Evolutionary conservation across 1,140 invertebrate species (phyloP).

Genomic region (Microplitis demolitor): DNA sequence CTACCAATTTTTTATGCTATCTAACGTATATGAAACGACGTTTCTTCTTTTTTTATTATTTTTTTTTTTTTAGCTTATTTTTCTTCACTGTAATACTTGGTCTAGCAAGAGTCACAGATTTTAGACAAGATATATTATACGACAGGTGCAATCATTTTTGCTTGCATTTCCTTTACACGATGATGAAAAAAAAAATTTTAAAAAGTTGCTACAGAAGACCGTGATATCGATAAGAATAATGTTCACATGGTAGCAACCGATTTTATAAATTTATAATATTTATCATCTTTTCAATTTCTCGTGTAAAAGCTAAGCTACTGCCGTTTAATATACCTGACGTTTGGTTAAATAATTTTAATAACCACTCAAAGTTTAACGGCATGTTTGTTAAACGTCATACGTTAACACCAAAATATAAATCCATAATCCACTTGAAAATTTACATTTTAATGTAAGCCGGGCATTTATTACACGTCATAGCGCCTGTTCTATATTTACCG

Average conservation of each 20-base stretch:
- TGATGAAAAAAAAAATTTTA: neutral
- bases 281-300: no score
- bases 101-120: no score
- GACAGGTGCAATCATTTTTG: neutral
- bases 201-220: no score
- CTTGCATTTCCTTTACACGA: neutral
- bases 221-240: neutral
- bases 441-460: constrained; percentile 31
- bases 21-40: neutral
- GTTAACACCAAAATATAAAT: constrained; percentile 29
- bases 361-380: constrained; percentile 22
- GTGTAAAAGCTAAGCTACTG: no score
- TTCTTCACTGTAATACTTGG: no score
- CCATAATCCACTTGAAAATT: constrained; percentile 27
- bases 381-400: constrained; percentile 17
- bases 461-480: neutral
- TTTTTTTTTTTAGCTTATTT: neutral
- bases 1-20: neutral
- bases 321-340: no score
- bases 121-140: neutral
- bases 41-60: neutral
- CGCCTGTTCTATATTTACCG: neutral
- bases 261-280: no score
- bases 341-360: constrained; percentile 9
- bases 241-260: neutral